A percentile compares a stretch with the other conserved stretches of the same genome.
phyloP scores from a whole-genome alignment of 2,797 vertebrate species.

The Falco biarmicus region DNA sequence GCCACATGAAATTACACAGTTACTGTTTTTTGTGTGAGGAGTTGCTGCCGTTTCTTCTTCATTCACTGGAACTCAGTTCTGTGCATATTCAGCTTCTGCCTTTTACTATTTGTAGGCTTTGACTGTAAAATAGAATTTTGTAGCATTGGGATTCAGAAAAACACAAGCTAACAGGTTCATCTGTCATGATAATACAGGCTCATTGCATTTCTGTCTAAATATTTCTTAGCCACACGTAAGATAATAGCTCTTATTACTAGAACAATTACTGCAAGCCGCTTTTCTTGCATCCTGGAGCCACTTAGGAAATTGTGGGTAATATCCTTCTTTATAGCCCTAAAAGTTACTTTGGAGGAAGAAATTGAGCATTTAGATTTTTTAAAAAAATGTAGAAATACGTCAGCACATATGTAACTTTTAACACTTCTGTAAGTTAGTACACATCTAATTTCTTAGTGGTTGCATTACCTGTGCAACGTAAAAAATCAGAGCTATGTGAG shows the following conservation, averaged over 20 bases:
- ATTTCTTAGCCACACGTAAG: neutral
- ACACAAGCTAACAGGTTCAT: neutral
- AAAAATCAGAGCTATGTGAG: neutral
- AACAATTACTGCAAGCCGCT: neutral
- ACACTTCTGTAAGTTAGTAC: neutral
- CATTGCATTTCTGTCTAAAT: neutral
- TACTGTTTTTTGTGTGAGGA: neutral
- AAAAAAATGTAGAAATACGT: neutral
- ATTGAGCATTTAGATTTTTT: neutral
- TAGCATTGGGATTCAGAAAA: neutral
- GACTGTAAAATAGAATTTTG: neutral
- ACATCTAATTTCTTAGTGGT: neutral
- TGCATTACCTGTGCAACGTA: neutral
- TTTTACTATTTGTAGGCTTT: neutral
- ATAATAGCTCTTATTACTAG: neutral
- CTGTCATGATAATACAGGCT: neutral
- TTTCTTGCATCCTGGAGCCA: neutral
- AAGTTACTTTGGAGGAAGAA: neutral
- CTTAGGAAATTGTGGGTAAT: conserved; percentile 1
- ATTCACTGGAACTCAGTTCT: neutral
- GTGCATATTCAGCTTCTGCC: neutral
- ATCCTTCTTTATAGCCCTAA: neutral
- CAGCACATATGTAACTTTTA: neutral
- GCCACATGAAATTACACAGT: rapidly evolving
- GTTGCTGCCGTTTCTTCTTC: neutral